Evolutionary conservation across 2,888 invertebrate species (phyloP), one percentile per base, ranked within the genome.

Genomic region (Disparrhopalites patrizii): DNA sequence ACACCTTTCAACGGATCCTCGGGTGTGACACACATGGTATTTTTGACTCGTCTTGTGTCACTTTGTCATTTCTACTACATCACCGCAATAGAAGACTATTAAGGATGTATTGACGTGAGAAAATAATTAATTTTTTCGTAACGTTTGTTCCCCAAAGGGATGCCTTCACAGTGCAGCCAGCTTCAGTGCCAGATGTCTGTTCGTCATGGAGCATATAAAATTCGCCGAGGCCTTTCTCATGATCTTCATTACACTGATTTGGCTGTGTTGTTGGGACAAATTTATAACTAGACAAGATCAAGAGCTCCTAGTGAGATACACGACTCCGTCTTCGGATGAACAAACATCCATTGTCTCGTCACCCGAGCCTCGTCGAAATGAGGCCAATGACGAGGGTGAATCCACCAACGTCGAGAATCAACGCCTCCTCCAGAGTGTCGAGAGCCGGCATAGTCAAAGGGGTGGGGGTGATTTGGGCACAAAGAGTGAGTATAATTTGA

Each of bases 211-310:
- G 13, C 51, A 52, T 38, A 27, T 52, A 7, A 62, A 62, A 40
- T 62, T 62, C 38, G 7, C 52, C 15, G 51, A 62, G 38, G 54
- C 25, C 1, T 62, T 52, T 52, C 27, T 62, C 1, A 62, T 62
- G 28, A 52, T 62, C 10, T 38, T 62, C 23, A 27, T 52, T 10
- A 30, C 54, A 27, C 18, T 62, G 13, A 50, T 52, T 18, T 62
- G 54, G 54, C 27, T 60, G 2, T 60, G 60, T 23, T 30, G 43
- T 2, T 60, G 60, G 60, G 60, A 60, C 18, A 25, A 40, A 7
- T 40, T 60, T 31, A 25, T 60, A 2, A 27, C 47, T 13, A 30
- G 43, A 31, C 28, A 15, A 28, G 47, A 47, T 1, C 60, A 60
- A 18, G 30, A 47, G 20, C 8, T 60, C 1, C 8, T 60, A n/a